Percentiles rank a stretch among this genome's conserved stretches.
Evolutionary conservation across 2,113 vertebrate genomes (phyloP).

Genomic region (Anarrhichthys ocellatus): DNA sequence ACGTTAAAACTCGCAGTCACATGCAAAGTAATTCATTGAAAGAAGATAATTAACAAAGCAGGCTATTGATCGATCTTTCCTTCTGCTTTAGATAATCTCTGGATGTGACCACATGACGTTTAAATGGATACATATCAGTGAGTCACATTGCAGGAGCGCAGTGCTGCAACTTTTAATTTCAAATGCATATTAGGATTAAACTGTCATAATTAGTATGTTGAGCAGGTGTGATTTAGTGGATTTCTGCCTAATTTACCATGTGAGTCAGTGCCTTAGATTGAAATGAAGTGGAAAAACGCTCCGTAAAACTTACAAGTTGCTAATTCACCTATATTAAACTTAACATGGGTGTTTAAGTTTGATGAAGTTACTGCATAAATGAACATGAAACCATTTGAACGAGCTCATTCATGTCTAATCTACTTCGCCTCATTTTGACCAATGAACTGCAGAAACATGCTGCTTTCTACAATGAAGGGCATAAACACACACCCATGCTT

Average conservation of each 20-base stretch:
- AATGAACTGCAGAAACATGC: background rate
- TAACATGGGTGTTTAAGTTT: background rate
- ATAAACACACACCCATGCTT: background rate
- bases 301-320: background rate
- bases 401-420: conserved; percentile 4
- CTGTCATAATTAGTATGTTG: background rate
- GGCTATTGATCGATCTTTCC: background rate
- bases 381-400: conserved; percentile 8
- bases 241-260: background rate
- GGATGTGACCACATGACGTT: background rate
- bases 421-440: background rate
- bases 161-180: background rate
- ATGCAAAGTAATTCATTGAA: background rate
- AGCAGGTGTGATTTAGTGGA: background rate
- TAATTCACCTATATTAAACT: background rate
- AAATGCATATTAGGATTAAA: background rate
- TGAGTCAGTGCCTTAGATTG: background rate
- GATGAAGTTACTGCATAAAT: background rate
- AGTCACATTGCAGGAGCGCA: too few relatives aligned
- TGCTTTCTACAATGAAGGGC: background rate
- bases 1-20: background rate
- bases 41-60: background rate
- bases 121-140: background rate
- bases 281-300: background rate
- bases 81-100: background rate